These are phyloP conservation scores for Ophiodon elongatus DNA, from an alignment of 2,113 vertebrate genomes.

Conservation along the genomic window DNA sequence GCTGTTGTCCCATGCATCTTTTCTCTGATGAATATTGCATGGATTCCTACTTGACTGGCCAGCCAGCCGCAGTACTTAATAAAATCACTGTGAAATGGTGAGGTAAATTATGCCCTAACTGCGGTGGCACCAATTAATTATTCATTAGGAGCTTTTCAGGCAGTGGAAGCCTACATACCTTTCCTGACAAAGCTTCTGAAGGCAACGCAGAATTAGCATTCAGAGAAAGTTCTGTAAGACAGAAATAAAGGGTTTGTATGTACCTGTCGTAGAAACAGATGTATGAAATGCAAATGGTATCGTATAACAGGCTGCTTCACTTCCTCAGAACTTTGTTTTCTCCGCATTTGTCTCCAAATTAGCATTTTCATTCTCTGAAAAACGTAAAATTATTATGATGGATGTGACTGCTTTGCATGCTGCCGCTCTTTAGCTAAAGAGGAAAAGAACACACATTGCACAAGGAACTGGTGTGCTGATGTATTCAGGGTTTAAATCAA, in stretches of 20 bases:
- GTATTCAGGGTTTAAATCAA: constrained; percentile 31
- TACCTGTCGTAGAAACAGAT: constrained; percentile 76
- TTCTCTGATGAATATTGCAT: constrained; percentile 82
- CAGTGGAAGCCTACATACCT: constrained; percentile 69
- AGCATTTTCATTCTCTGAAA: constrained; percentile 57
- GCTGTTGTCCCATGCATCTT: constrained; percentile 64
- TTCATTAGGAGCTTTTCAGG: constrained; percentile 80
- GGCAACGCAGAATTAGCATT: constrained; percentile 73
- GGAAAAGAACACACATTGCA: constrained; percentile 10
- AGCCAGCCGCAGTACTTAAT: constrained; percentile 69
- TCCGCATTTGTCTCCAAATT: constrained; percentile 29
- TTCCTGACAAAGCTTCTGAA: constrained; percentile 69
- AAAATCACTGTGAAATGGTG: constrained; percentile 77
- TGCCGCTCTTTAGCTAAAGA: constrained; percentile 24
- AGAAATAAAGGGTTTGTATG: constrained; percentile 70
- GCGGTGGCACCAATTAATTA: constrained; percentile 81
- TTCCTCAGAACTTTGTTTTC: constrained; percentile 55
- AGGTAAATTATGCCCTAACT: constrained; percentile 80
- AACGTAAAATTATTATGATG: constrained; percentile 40
- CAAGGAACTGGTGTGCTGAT: constrained; percentile 8
- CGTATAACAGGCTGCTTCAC: constrained; percentile 49
- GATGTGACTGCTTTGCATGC: constrained; percentile 36
- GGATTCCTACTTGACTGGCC: constrained; percentile 66
- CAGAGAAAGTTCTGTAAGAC: constrained; percentile 63
- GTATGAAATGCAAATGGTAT: constrained; percentile 75